A percentile compares a stretch with the other conserved stretches of the same genome.
phyloP scores from a whole-genome alignment of 2,797 vertebrate species.

The Bufotes viridis region DNA sequence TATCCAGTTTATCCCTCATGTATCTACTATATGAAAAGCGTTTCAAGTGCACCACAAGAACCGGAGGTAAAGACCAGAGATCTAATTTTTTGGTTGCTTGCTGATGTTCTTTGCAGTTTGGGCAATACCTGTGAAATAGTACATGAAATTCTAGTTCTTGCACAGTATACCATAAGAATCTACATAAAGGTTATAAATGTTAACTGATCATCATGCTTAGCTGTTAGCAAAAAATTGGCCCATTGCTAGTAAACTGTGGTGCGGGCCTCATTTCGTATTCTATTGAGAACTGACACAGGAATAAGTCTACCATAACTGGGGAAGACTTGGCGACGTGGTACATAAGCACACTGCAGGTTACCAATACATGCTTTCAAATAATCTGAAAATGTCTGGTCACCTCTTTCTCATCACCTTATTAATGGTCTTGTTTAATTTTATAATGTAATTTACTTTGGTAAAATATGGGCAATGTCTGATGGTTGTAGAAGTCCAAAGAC shows the following conservation, averaged over 20 bases:
- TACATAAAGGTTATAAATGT: neutral
- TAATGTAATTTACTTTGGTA: no score
- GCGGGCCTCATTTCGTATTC: neutral
- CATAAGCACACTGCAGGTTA: no score
- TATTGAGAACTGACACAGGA: neutral
- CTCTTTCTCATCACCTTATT: no score
- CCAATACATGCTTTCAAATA: no score
- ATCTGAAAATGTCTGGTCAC: no score
- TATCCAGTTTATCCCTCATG: slow-evolving; percentile 98
- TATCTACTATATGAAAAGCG: slow-evolving; percentile 98
- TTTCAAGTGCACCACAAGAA: slow-evolving; percentile 96
- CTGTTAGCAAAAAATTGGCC: neutral
- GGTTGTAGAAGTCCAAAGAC: no score
- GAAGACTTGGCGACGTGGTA: no score
- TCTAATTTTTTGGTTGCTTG: slow-evolving; percentile 99
- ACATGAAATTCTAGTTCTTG: neutral
- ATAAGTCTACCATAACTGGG: neutral
- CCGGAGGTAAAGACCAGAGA: slow-evolving; percentile 94
- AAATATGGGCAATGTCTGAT: no score
- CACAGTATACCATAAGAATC: neutral
- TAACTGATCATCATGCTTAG: neutral
- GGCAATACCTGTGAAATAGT: slow-evolving; percentile 88
- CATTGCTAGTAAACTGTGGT: neutral
- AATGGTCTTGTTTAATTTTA: no score
- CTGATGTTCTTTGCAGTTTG: slow-evolving; percentile 97